phyloP scores from a whole-genome alignment of 2,888 invertebrate genomes.

The Hydroisotoma schaefferi region DNA sequence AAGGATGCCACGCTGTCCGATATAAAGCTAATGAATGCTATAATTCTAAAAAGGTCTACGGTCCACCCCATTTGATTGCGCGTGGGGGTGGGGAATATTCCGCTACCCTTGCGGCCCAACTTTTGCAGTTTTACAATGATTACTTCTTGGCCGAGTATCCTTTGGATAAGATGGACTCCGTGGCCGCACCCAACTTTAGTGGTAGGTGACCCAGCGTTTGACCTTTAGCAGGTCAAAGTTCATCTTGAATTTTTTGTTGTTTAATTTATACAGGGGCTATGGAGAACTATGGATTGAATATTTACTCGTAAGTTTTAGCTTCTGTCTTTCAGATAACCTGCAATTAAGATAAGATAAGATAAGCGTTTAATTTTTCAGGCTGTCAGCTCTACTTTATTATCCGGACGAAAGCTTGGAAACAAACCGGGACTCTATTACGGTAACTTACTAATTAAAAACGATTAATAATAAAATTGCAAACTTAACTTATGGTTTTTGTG shows the following conservation, averaged over 20 bases:
- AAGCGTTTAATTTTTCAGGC: not conserved
- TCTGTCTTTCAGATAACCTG: not conserved
- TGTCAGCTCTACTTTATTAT: not conserved
- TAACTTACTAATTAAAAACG: not conserved
- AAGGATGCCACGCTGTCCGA: no score
- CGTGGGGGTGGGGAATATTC: constrained; percentile 2
- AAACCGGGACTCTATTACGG: not conserved
- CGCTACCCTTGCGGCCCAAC: not conserved
- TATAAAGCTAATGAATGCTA: no score
- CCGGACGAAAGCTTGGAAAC: not conserved
- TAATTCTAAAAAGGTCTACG: not conserved
- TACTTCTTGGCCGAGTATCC: constrained; percentile 5
- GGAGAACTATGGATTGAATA: constrained; percentile 11
- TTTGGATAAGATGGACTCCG: constrained; percentile 3
- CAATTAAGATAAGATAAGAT: not conserved
- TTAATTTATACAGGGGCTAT: constrained; percentile 2
- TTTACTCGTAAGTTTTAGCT: constrained; percentile 4
- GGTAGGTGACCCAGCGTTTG: not conserved
- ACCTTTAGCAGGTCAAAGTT: no score
- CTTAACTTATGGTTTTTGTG: not conserved
- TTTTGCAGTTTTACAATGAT: not conserved
- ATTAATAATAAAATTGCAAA: not conserved
- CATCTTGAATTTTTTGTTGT: not conserved
- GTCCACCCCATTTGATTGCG: not conserved
- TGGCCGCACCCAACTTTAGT: not conserved